Percentiles rank a stretch among this genome's conserved stretches.
phyloP scores from a whole-genome alignment of 2,113 vertebrate genomes.

The Varanus komodoensis region DNA sequence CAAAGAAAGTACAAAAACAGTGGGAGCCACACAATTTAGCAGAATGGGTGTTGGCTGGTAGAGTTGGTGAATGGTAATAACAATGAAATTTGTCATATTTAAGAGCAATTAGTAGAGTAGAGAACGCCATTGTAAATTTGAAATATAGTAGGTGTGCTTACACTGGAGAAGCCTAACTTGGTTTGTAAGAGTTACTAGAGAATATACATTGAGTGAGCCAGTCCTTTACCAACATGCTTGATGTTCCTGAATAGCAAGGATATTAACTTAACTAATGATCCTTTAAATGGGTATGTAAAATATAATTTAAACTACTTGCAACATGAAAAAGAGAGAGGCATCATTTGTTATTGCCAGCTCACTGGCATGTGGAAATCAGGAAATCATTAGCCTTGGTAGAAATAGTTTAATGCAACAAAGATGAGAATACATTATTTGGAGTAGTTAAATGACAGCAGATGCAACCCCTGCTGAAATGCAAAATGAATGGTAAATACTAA shows the following conservation, averaged over 20 bases:
- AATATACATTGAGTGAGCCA: slow-evolving; percentile 44
- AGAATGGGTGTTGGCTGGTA: neutral
- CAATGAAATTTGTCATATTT: neutral
- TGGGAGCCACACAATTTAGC: neutral
- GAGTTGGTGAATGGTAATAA: neutral
- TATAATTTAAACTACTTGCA: slow-evolving; percentile 80
- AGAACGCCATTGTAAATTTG: neutral
- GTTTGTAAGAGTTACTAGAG: slow-evolving; percentile 27
- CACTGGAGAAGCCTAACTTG: slow-evolving; percentile 7
- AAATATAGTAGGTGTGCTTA: neutral
- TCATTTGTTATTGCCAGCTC: slow-evolving; percentile 79
- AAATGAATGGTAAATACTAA: slow-evolving; percentile 72
- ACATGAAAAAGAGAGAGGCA: slow-evolving; percentile 69
- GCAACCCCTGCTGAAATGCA: slow-evolving; percentile 66
- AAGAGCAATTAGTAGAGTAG: neutral
- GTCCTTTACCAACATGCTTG: slow-evolving; percentile 62
- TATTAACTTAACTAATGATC: slow-evolving; percentile 85
- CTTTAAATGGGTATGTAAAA: slow-evolving; percentile 82
- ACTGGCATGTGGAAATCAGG: slow-evolving; percentile 80
- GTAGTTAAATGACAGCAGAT: slow-evolving; percentile 79
- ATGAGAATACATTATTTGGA: slow-evolving; percentile 78
- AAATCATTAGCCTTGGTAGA: slow-evolving; percentile 80
- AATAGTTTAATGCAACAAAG: slow-evolving; percentile 77
- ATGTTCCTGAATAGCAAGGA: slow-evolving; percentile 65
- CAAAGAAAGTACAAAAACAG: neutral